These are phyloP conservation scores for Scomber colias DNA, from an alignment of 2,113 vertebrate species.

Conservation along the genomic window DNA sequence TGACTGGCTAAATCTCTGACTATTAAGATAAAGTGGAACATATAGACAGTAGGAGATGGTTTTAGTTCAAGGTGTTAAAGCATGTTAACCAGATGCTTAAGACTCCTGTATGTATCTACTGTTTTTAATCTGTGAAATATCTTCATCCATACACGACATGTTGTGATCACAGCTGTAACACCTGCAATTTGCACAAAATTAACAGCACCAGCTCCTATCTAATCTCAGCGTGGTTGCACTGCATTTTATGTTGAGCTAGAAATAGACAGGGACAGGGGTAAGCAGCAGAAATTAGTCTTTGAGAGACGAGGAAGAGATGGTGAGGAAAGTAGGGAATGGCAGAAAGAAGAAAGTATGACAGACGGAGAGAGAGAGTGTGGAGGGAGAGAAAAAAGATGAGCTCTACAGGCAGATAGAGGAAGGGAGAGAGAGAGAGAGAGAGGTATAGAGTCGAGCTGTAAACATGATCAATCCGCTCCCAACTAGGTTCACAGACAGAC, in stretches of 20 bases:
- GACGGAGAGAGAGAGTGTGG: slow-evolving; percentile 27
- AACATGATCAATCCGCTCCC: slow-evolving; percentile 82
- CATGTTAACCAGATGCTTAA: background rate
- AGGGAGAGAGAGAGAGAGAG: slow-evolving; percentile 30
- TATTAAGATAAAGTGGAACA: slow-evolving; percentile 4
- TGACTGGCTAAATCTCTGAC: background rate
- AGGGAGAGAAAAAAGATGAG: slow-evolving; percentile 52
- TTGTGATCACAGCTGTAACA: slow-evolving; percentile 13
- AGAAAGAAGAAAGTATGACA: slow-evolving; percentile 46
- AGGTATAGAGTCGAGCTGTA: slow-evolving; percentile 69
- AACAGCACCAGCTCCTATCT: slow-evolving; percentile 22
- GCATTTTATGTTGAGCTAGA: slow-evolving; percentile 21
- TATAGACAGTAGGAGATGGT: background rate
- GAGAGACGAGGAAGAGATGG: slow-evolving; percentile 44
- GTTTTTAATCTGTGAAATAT: slow-evolving; percentile 18
- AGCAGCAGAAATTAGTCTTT: slow-evolving; percentile 19
- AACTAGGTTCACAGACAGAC: slow-evolving; percentile 75
- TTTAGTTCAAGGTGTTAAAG: slow-evolving; percentile 23
- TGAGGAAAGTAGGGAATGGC: slow-evolving; percentile 30
- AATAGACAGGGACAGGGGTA: slow-evolving; percentile 12
- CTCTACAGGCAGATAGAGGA: slow-evolving; percentile 40
- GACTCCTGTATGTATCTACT: slow-evolving; percentile 8
- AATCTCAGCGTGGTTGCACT: background rate
- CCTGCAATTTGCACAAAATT: slow-evolving; percentile 37
- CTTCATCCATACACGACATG: slow-evolving; percentile 7